Evolutionary conservation across 2,888 invertebrate genomes (phyloP), one percentile per base, ranked within the genome.

Genomic region (Serrognathus titanus): DNA sequence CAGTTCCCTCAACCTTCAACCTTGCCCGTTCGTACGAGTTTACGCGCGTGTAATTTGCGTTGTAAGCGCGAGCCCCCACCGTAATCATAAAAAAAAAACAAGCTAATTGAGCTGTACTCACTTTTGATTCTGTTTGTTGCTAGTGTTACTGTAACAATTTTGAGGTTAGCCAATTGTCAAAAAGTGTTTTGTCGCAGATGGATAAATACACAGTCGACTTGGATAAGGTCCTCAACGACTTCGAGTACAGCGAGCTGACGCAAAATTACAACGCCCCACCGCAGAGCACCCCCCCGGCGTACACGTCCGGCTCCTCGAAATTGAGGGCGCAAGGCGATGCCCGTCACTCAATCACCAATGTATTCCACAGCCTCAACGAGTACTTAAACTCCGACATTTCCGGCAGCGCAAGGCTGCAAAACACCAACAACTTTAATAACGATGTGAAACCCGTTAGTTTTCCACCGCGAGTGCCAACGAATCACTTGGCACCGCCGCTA

Each of bases 221-320:
- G 71, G 91, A 92, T 75, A 89, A 90, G 79, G 89, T 92, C 62
- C 80, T 92, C 57, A 91, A 92, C 76, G 91, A 91, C 73, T 88
- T 92, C 72, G 92, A 92, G 75, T 84, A 88, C 67, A 86, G 85
- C 70, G 89, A 91, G 81, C 72, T 78, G 37, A 77, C 76, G 4
- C 75, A 74, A 41, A 69, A 45, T 24, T 40, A 47, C 3, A 45
- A 31, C 24, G 55, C 52, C 16, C 41, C 49, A 6, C 13, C 54
- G 13, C 58, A 51, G 36, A 36, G 48, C 1, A 38, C 48, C 6
- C 6, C 24, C 5, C 51, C 58, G 5, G 53, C 48, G 41, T 55
- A 55, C 39, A 53, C 58, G 10, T 58, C 58, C 4, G 55, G 55
- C 36, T 58, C n/a, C 36, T 58, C 58, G 36, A 53, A 54, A 51